These are phyloP conservation scores for Stramonita haemastoma DNA, from an alignment of 2,888 invertebrate genomes.

Conservation along the genomic window DNA sequence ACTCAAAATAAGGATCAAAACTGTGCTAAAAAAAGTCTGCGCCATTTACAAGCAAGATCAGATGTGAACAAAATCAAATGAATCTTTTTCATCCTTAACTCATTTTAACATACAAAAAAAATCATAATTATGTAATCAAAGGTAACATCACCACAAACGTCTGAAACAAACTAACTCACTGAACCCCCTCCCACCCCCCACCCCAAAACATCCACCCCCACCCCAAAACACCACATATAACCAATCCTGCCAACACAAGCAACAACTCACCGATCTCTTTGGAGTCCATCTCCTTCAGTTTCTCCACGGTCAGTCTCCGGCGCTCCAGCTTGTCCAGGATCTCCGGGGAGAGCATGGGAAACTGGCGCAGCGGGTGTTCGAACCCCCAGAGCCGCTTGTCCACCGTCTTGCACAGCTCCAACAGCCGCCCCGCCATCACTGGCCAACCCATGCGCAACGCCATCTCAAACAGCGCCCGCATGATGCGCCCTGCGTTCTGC, in stretches of 20 bases:
- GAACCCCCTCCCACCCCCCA: no score
- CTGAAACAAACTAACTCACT: no score
- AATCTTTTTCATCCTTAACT: no score
- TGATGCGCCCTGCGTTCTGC: constrained; percentile 92
- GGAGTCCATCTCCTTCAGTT: constrained; percentile 90
- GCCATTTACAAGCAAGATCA: no score
- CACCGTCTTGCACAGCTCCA: constrained; percentile 93
- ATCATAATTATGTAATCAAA: no score
- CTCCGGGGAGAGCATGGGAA: constrained; percentile 83
- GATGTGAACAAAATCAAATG: no score
- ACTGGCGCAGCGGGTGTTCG: constrained; percentile 90
- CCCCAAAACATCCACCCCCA: no score
- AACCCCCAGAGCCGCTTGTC: constrained; percentile 94
- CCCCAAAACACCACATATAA: no score
- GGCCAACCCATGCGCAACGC: constrained; percentile 93
- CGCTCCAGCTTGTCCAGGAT: constrained; percentile 89
- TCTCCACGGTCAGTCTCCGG: constrained; percentile 85
- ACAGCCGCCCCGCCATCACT: constrained; percentile 89
- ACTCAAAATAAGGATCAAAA: neutral
- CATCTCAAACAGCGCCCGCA: constrained; percentile 95
- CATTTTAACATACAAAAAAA: no score
- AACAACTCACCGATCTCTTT: constrained; percentile 86
- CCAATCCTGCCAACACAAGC: no score
- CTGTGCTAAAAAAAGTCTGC: no score
- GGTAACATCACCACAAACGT: no score